Evolutionary conservation across 2,797 vertebrate genomes (phyloP), one percentile per base, ranked within the genome.

Genomic region (Sebastes matsubarae): DNA sequence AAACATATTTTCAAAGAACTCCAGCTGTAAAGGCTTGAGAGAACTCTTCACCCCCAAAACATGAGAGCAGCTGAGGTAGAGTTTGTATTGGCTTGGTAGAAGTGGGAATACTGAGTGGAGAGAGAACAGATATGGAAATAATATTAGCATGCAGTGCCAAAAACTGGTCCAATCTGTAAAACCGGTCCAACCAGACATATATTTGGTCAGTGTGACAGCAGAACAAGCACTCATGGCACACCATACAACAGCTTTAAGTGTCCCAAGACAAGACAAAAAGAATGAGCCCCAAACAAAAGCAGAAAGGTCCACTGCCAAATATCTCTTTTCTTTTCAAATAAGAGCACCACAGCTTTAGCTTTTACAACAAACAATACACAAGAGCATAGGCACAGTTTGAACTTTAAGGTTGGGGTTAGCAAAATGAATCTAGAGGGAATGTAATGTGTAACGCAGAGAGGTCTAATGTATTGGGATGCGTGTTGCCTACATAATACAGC

Each of bases 1-100:
- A 16, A 72, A 72, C 10, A 18, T 22, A 60, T 76, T 75, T 72
- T 70, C 29, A 75, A 61, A 68, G 32, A 68, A 29, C 42, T 58
- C 16, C 6, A 36, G 46, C 38, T 66, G 34, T 68, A 65, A 81
- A n/a, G 16, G n/a, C 36, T 38, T 70, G 16, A 72, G 63, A 58
- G 30, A 77, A 55, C 25, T 18, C 25, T 61, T 68, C 8, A 66
- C 22, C 10, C 55, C 34, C 24, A 67, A 64, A 76, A 74, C 59
- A 70, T 32, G 22, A 52, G 29, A 69, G 27, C 22, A 36, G 60
- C 29, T 54, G 20, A 71, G 52, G 36, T 16, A 18, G 30, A 71
- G 54, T 68, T 68, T 76, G 42, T 46, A 58, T 66, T 38, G 27
- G 58, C n/a, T 65, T 11, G 2, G 30, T 25, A 20, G 16, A 55